phyloP scores from a whole-genome alignment of 2,888 invertebrate species.

The Habrosyne pyritoides region DNA sequence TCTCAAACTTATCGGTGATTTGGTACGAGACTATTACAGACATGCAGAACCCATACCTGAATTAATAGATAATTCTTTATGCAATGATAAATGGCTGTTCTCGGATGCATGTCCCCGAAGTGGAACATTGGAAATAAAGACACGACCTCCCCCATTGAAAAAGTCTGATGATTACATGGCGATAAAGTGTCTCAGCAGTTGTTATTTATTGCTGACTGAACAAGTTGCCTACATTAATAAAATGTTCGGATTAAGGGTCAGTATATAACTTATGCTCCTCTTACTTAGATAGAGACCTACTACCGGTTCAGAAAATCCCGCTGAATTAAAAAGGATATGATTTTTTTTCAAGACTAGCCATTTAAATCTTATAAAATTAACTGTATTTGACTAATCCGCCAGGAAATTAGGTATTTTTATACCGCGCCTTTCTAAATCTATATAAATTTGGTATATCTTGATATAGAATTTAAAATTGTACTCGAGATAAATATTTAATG shows the following conservation, averaged over 20 bases:
- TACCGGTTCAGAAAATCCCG: too few relatives aligned
- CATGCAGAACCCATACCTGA: constrained; percentile 25
- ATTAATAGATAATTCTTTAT: constrained; percentile 32
- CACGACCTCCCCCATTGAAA: constrained; percentile 15
- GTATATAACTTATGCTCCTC: too few relatives aligned
- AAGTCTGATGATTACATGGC: constrained; percentile 25
- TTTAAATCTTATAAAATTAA: too few relatives aligned
- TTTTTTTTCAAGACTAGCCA: too few relatives aligned
- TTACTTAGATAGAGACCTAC: too few relatives aligned
- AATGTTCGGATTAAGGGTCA: constrained; percentile 69
- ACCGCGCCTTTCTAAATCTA: too few relatives aligned
- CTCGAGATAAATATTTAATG: too few relatives aligned
- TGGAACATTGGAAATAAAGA: constrained; percentile 12
- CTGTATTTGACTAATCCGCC: too few relatives aligned
- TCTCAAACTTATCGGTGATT: constrained; percentile 49
- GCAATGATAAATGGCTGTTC: constrained; percentile 51
- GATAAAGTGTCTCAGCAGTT: constrained; percentile 51
- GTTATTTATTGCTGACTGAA: constrained; percentile 62
- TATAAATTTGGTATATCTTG: too few relatives aligned
- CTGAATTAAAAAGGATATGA: too few relatives aligned
- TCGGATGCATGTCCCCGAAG: constrained; percentile 11
- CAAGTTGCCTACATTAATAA: constrained; percentile 63
- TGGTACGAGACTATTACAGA: constrained; percentile 42
- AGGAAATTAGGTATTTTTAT: constrained; percentile 6
- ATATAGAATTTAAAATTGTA: too few relatives aligned